Percentiles rank a stretch among this genome's conserved stretches.
Conservation (phyloP, 92 coral and sea anemone genomes). For the Phymanthus crucifer region DNA sequence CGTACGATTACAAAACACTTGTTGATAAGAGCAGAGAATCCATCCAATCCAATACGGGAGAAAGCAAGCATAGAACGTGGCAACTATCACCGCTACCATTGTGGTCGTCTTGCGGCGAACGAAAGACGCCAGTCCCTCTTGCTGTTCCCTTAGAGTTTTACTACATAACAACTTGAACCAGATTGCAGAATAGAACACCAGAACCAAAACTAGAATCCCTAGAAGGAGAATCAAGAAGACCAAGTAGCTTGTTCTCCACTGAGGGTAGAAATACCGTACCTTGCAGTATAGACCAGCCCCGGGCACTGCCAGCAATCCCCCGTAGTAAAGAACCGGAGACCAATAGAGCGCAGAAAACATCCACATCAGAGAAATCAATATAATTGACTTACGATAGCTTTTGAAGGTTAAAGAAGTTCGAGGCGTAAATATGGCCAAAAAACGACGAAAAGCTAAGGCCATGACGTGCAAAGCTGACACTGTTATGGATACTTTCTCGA, state of each 20-base stretch:
- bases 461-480: conserved; percentile 60
- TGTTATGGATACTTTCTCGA: conserved; percentile 63
- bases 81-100: conserved; percentile 58
- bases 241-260: conserved; percentile 60
- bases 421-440: conserved; percentile 48
- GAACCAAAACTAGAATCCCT: conserved; percentile 60
- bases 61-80: conserved; percentile 54
- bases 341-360: conserved; percentile 56
- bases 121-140: conserved; percentile 3
- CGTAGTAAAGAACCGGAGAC: conserved; percentile 79
- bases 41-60: conserved; percentile 69
- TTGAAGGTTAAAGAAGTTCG: conserved; percentile 22
- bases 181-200: conserved; percentile 60
- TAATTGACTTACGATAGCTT: conserved; percentile 27
- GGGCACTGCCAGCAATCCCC: conserved; percentile 24
- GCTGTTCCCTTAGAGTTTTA: conserved; percentile 53
- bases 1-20: conserved; percentile 35
- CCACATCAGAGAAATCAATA: conserved; percentile 62
- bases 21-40: conserved; percentile 53
- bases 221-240: conserved; percentile 64
- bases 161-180: conserved; percentile 51
- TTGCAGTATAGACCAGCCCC: conserved; percentile 34
- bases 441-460: conserved; percentile 52
- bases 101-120: conserved; percentile 37
- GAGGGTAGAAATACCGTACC: conserved; percentile 45